Evolutionary conservation across 2,888 invertebrate genomes (phyloP), one percentile per base, ranked within the genome.

Genomic region (Parthenolecanium corni): DNA sequence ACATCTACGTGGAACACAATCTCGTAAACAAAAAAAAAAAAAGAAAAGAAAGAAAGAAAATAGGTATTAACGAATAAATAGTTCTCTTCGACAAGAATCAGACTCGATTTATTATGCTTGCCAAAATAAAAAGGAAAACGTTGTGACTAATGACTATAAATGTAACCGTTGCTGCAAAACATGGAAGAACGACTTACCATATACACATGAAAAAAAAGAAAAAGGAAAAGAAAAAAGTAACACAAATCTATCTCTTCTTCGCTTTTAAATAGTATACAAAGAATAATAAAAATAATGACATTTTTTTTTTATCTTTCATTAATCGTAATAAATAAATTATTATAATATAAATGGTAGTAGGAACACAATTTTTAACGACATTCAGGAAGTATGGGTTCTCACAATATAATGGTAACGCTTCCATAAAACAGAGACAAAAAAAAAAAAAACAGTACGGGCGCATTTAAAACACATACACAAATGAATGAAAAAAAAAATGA

Each of bases 391-490:
- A 47, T 47, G 31, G 49, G 24, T 31, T 14, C 18, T 24, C 38
- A 49, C 25, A 61, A 47, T 58, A 46, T 46, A 61, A 61, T 61
- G 61, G 61, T 61, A 61, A 61, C 61, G 61, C 61, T 61, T n/a
- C 3, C 18, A 49, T n/a, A n/a, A n/a, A 49, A 21, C 18, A 44
- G 11, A 49, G 11, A 21, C 49, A 21, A 2, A 21, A 2, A 21
- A 20, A 21, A 9, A 16, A 2, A 44, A 44, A 49, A 21, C n/a
- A 46, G 20, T 11, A 21, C 14, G 1, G 21, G 18, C 23, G 23
- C 14, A 46, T 16, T 3, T 46, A 11, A 46, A 18, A 47, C 23
- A 12, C 21, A 24, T 24, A 23, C 20, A 20, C 20, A 3, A 24
- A 51, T 12, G 47, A 23, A 21, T 2, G 11, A 6, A 51, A 24